Conservation (phyloP, 2,888 invertebrate species). For the Brachyptera risi region DNA sequence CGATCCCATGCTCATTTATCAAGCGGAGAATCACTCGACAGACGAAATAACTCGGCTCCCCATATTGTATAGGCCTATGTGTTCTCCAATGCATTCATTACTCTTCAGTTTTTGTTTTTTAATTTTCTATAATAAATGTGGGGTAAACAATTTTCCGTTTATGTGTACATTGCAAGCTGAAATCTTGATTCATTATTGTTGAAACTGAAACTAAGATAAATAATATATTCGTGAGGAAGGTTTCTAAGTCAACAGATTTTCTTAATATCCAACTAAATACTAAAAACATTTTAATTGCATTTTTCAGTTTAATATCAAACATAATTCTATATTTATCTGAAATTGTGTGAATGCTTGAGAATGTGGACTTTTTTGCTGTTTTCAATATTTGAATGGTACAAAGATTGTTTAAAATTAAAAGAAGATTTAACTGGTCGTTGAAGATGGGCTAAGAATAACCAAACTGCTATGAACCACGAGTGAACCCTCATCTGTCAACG, state of each 20-base stretch:
- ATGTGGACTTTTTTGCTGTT: not conserved
- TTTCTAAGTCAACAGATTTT: constrained; percentile 25
- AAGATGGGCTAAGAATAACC: too few species aligned
- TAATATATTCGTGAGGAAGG: too few species aligned
- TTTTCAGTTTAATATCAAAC: constrained; percentile 23
- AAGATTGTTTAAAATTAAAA: not conserved
- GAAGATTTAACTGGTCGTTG: too few species aligned
- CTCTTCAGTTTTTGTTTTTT: constrained; percentile 7
- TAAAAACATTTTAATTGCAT: constrained; percentile 24
- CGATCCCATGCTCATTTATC: constrained; percentile 26
- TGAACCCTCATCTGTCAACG: not conserved
- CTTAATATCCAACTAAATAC: constrained; percentile 23
- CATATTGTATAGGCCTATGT: constrained; percentile 12
- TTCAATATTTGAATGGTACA: not conserved
- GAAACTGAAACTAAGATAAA: constrained; percentile 19
- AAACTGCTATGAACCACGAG: too few species aligned
- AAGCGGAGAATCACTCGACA: constrained; percentile 17
- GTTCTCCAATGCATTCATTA: constrained; percentile 17
- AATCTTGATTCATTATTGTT: not conserved
- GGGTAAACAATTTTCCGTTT: constrained; percentile 19
- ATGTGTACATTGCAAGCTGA: too few species aligned
- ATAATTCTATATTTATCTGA: constrained; percentile 18
- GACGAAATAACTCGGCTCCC: constrained; percentile 22
- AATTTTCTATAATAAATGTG: constrained; percentile 20
- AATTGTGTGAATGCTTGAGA: constrained; percentile 26